These are phyloP conservation scores for Agrilus planipennis DNA, from an alignment of 1,140 invertebrate genomes.

Conservation along the genomic window DNA sequence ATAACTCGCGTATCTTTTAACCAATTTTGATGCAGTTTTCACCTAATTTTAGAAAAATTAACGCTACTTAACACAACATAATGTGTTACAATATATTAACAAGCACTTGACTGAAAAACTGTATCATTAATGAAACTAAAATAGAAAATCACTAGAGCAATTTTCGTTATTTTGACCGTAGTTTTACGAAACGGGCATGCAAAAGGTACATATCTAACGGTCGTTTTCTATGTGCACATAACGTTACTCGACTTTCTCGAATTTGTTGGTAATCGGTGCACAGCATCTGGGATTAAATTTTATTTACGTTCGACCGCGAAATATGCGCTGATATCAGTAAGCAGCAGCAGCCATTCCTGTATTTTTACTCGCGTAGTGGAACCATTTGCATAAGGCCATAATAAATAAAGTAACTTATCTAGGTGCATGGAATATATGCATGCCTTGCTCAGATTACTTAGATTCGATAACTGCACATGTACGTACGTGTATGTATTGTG, in stretches of 20 bases:
- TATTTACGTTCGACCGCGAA: conserved; percentile 17
- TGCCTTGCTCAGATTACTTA: conserved; percentile 21
- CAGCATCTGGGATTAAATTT: conserved; percentile 11
- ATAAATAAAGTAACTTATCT: conserved; percentile 27
- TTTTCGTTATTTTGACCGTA: not conserved
- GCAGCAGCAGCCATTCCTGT: conserved; percentile 18
- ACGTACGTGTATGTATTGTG: conserved; percentile 17
- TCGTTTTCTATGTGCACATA: not conserved
- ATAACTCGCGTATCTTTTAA: too few species aligned
- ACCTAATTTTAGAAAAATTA: too few species aligned
- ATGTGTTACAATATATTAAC: too few species aligned
- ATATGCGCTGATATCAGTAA: conserved; percentile 16
- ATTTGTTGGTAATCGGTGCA: not conserved
- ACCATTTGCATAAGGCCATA: conserved; percentile 26
- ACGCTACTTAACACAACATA: too few species aligned
- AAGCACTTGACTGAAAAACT: not conserved
- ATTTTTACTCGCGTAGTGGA: conserved; percentile 20
- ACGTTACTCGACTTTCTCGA: too few species aligned
- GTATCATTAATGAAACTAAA: not conserved
- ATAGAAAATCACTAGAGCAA: not conserved
- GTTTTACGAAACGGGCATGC: too few species aligned
- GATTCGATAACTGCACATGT: conserved; percentile 18
- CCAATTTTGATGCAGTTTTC: too few species aligned
- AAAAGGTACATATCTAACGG: too few species aligned
- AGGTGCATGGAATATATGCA: conserved; percentile 21